Conservation (phyloP, 37 sponge, comb jelly and placozoan genomes). For the Hexactinellida sp. region DNA sequence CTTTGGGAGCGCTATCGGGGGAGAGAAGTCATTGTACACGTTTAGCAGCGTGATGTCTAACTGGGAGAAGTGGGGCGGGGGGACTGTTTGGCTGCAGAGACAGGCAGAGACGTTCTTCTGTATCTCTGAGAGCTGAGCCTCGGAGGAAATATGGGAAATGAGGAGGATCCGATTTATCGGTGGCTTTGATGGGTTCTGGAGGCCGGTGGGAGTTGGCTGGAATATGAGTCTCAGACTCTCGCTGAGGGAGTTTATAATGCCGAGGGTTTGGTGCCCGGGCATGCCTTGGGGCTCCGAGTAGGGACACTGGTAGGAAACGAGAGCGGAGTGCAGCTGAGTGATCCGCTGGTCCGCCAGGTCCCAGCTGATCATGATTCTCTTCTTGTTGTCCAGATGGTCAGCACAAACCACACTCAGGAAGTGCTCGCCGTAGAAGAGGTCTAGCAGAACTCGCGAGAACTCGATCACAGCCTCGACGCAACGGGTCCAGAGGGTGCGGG, state of each 20-base stretch:
- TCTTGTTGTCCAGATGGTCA: not conserved
- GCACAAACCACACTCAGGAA: constrained; percentile 5
- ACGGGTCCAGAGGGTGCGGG: constrained; percentile 51
- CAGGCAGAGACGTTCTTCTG: not conserved
- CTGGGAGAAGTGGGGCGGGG: not conserved
- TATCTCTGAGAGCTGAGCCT: constrained; percentile 5
- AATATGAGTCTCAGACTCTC: constrained; percentile 2
- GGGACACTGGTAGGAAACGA: not conserved
- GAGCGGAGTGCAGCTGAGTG: constrained; percentile 1
- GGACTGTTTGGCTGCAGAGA: not conserved
- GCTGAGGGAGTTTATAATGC: not conserved
- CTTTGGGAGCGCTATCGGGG: not conserved
- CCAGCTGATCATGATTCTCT: not conserved
- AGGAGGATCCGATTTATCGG: not conserved
- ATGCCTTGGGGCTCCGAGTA: not conserved
- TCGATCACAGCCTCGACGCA: constrained; percentile 58
- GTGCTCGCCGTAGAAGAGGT: constrained; percentile 53
- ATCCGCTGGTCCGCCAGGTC: not conserved
- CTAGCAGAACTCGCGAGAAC: constrained; percentile 64
- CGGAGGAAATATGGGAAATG: not conserved
- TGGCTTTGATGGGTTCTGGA: not conserved
- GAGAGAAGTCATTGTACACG: not conserved
- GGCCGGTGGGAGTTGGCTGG: not conserved
- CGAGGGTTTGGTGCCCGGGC: not conserved
- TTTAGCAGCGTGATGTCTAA: not conserved